Evolutionary conservation across 1,140 invertebrate genomes (phyloP), one percentile per base, ranked within the genome.

Genomic region (Diabrotica undecimpunctata): DNA sequence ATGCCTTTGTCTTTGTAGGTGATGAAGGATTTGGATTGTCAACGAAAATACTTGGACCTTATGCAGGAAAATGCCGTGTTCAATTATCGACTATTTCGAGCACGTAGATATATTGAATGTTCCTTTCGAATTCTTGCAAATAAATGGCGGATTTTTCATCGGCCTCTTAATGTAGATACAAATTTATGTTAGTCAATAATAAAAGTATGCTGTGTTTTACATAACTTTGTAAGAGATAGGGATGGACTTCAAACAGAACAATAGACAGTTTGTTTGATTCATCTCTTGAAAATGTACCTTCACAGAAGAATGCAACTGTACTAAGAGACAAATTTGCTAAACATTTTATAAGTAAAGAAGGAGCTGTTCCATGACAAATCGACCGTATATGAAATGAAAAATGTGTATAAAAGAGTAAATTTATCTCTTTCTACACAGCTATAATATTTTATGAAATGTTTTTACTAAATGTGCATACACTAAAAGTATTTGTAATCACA

Each of bases 1-100:
- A 14, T 61, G 41, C 59, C 59, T 35, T 61, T 35, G 59, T 61
- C 35, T 51, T 51, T 51, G 46, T 61, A n/a, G 59, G 41, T n/a
- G 25, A 61, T 35, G 59, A 61, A 52, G 50, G 37, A 7, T 61
- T 61, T 25, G n/a, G n/a, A 25, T 35, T 61, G 59, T 61, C 39
- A 52, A 14, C 9, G 10, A 61, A 61, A 35, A 46, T 52, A 25
- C 39, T 61, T 11, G 13, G 51, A 13, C 25, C 59, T 11, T 61
- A 61, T 36, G 59, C 41, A 51, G 39, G 59, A 61, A 53, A 61
- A 35, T 14, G 5, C 36, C 46, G 37, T n/a, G 14, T 61, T 35
- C 46, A 52, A 61, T 39, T 52, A 53, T 36, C 59, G 59, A 35
- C 51, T 52, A 13, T 51, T 14, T n/a, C 46, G 14, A 14, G 35